Percentiles rank a stretch among this genome's conserved stretches.
Conservation (phyloP, 2,797 vertebrate genomes). For the Parotocinclus haroldoi region DNA sequence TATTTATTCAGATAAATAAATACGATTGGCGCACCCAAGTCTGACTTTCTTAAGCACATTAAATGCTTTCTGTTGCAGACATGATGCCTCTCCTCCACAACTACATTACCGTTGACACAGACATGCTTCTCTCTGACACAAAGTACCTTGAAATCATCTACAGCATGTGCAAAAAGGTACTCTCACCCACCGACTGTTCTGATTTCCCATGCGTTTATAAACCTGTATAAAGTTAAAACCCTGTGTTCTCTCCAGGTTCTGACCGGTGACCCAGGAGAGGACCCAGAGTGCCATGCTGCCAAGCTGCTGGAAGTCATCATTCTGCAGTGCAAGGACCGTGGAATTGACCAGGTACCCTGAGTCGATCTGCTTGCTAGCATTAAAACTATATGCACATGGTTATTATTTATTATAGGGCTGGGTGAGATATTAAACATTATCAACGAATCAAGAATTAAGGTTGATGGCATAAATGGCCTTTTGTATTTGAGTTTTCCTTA, state of each 20-base stretch:
- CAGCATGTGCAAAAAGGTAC: constrained; percentile 99
- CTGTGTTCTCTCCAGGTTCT: constrained; percentile 72
- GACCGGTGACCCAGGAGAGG: constrained; percentile 95
- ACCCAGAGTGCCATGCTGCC: constrained; percentile 96
- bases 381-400: background rate
- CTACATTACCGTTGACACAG: constrained; percentile 96
- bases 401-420: too few relatives aligned
- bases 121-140: constrained; percentile 94
- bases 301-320: constrained; percentile 95
- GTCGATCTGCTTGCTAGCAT: background rate
- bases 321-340: constrained; percentile 96
- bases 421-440: too few relatives aligned
- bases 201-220: too few relatives aligned
- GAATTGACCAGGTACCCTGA: constrained; percentile 91
- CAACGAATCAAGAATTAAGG: too few relatives aligned
- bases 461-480: too few relatives aligned
- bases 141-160: constrained; percentile 99
- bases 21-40: too few relatives aligned
- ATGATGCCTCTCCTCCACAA: constrained; percentile 99
- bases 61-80: constrained; percentile 68
- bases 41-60: background rate
- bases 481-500: too few relatives aligned
- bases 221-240: too few relatives aligned
- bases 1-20: too few relatives aligned
- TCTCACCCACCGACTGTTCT: background rate